Evolutionary conservation across 2,888 invertebrate species (phyloP).

Genomic region (Dicyrtoma fusca): DNA sequence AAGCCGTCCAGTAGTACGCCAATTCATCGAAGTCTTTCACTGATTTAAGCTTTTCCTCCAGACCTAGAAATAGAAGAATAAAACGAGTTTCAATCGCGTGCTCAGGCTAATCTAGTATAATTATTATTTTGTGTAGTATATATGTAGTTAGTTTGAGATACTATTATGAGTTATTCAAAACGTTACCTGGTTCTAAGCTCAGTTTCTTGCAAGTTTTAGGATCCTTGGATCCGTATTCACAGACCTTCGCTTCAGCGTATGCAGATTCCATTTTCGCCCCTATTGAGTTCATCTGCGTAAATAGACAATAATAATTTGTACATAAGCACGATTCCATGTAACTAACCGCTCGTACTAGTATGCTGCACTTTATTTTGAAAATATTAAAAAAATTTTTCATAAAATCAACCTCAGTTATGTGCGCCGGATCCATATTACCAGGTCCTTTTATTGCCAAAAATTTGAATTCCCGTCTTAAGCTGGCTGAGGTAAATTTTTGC

Average conservation of each 20-base stretch:
- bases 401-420: conserved; percentile 36
- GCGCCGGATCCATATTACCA: conserved; percentile 45
- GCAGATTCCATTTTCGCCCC: conserved; percentile 58
- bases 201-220: conserved; percentile 51
- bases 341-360: too few relatives aligned
- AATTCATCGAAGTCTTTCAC: conserved; percentile 34
- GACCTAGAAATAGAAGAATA: conserved; percentile 6
- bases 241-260: conserved; percentile 59
- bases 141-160: too few relatives aligned
- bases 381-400: background rate
- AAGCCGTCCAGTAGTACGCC: conserved; percentile 35
- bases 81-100: too few relatives aligned
- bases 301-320: too few relatives aligned
- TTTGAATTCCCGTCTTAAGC: conserved; percentile 46
- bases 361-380: background rate
- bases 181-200: conserved; percentile 19
- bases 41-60: conserved; percentile 11
- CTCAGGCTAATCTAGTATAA: too few relatives aligned
- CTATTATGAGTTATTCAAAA: too few relatives aligned
- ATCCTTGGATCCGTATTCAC: conserved; percentile 48
- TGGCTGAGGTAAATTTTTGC: conserved; percentile 17
- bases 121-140: too few relatives aligned
- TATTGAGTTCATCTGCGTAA: conserved; percentile 49
- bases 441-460: conserved; percentile 51
- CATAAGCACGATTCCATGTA: too few relatives aligned